Conservation (phyloP, 2,797 vertebrate genomes). For the Smutsia gigantea region DNA sequence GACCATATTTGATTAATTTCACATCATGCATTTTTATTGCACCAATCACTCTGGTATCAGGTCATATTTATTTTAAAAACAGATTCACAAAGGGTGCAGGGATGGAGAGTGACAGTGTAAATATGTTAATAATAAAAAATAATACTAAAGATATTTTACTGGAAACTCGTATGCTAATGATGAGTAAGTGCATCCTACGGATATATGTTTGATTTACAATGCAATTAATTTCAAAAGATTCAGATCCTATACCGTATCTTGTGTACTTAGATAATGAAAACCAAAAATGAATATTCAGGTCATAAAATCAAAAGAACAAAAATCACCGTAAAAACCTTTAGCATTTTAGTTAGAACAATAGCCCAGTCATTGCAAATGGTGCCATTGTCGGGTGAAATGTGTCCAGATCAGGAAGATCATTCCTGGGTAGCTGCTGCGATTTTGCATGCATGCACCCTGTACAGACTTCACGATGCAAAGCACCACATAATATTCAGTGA, state of each 20-base stretch:
- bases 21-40: slow-evolving; percentile 81
- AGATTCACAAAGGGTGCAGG: slow-evolving; percentile 80
- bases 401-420: background rate
- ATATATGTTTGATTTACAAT: slow-evolving; percentile 78
- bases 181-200: slow-evolving; percentile 72
- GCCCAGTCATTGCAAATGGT: slow-evolving; percentile 29
- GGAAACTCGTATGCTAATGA: slow-evolving; percentile 77
- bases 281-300: slow-evolving; percentile 64
- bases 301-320: slow-evolving; percentile 52
- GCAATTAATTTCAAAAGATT: slow-evolving; percentile 79
- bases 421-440: background rate
- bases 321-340: slow-evolving; percentile 58
- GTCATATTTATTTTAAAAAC: slow-evolving; percentile 84
- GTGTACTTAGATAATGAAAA: slow-evolving; percentile 74
- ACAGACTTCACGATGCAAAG: slow-evolving; percentile 40
- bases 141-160: slow-evolving; percentile 80
- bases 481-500: background rate
- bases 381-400: background rate
- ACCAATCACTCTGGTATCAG: slow-evolving; percentile 82
- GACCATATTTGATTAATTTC: slow-evolving; percentile 82
- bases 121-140: slow-evolving; percentile 83
- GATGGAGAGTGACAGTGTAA: slow-evolving; percentile 78
- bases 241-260: slow-evolving; percentile 61
- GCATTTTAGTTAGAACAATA: slow-evolving; percentile 67
- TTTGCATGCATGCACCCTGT: background rate